Conservation (phyloP, 1,140 invertebrate species). For the Drosophila tsacasi region DNA sequence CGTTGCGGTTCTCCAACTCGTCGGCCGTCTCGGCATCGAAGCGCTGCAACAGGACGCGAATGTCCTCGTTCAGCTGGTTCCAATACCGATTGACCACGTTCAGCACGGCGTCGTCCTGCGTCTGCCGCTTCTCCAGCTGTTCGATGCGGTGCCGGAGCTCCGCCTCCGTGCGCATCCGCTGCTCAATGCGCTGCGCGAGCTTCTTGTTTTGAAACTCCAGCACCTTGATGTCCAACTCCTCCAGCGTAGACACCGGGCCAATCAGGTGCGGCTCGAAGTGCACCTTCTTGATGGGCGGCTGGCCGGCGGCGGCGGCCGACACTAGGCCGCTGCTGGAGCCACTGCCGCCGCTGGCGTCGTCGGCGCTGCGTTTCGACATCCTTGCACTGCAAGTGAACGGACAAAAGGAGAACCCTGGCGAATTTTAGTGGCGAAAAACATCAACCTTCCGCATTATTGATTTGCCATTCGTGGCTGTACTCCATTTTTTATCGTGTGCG, state of each 20-base stretch:
- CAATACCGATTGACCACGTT: conserved; percentile 99
- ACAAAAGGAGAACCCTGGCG: conserved; percentile 3
- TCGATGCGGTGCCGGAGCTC: conserved; percentile 97
- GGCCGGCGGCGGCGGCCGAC: conserved; percentile 69
- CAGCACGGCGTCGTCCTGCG: conserved; percentile 98
- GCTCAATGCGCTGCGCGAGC: conserved; percentile 96
- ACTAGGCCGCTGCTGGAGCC: conserved; percentile 66
- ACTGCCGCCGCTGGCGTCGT: conserved; percentile 86
- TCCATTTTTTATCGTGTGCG: conserved; percentile 70
- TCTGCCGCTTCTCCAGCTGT: conserved; percentile 98
- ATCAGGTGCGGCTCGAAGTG: conserved; percentile 97
- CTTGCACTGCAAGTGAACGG: conserved; percentile 46
- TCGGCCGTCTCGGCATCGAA: conserved; percentile 99
- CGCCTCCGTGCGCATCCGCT: conserved; percentile 94
- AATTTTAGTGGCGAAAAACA: conserved; percentile 28
- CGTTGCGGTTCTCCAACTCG: conserved; percentile 98
- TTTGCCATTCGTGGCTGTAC: conserved; percentile 76
- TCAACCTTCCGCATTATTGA: conserved; percentile 68
- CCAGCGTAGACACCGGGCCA: conserved; percentile 96
- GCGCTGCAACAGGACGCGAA: conserved; percentile 95
- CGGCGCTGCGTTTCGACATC: conserved; percentile 91
- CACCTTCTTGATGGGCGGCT: conserved; percentile 94
- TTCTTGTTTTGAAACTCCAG: conserved; percentile 99
- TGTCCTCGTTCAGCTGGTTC: conserved; percentile 99
- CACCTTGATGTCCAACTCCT: conserved; percentile 99